Evolutionary conservation across 2,797 vertebrate genomes (phyloP).

Genomic region (Botia kubotai): DNA sequence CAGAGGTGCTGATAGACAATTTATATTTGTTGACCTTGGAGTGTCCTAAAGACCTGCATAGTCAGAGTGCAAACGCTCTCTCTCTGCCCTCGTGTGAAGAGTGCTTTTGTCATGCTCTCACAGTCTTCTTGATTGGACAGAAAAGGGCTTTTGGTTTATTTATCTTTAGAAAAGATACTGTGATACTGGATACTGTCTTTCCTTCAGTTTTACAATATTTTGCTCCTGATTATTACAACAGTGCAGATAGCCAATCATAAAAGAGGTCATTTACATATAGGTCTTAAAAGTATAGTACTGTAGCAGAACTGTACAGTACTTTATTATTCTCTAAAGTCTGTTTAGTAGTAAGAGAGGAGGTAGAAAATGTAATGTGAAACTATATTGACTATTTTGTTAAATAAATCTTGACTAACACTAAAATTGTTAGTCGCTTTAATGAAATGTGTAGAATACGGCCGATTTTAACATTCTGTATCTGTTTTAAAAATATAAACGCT

Average conservation of each 20-base stretch:
- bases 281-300: background rate
- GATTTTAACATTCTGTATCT: background rate
- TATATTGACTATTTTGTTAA: background rate
- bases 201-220: background rate
- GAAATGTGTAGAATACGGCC: background rate
- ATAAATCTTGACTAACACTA: background rate
- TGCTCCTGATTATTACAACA: too few species aligned
- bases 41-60: constrained; percentile 71
- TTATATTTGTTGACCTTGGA: constrained; percentile 68
- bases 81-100: constrained; percentile 1
- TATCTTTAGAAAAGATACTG: background rate
- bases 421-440: background rate
- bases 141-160: background rate
- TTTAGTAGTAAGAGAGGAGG: background rate
- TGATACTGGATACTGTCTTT: background rate
- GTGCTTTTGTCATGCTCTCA: background rate
- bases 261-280: background rate
- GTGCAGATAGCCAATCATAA: background rate
- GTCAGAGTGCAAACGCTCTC: constrained; percentile 54
- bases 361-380: background rate
- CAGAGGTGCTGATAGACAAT: constrained; percentile 71
- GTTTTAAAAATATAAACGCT: background rate
- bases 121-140: background rate
- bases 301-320: too few species aligned
- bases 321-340: background rate